Base-by-base conservation (phyloP, 1,140 invertebrate species). In the Colletes latitarsis region DNA sequence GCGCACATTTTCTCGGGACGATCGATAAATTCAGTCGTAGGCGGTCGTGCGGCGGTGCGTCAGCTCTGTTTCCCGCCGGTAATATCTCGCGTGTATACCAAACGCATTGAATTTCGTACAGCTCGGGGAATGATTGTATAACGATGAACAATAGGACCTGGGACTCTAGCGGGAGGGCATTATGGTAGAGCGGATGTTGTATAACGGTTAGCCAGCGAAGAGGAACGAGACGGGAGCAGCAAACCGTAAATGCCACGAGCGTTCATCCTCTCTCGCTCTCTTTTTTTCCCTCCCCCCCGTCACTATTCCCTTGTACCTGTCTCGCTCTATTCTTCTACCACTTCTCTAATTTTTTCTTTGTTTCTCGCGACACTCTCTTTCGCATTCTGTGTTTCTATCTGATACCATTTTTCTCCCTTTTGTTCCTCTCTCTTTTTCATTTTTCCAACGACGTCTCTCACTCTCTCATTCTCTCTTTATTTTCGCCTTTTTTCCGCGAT, bases 181-280 rank as follows among this genome's bases (percentile, higher is more conserved):
- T 90, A 89, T 89, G 91, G 87, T 75, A 88, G 87, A 91, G 81
- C 90, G 90, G 90, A 91, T 91, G 90, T 91, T 91, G 90, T 90
- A 91, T 91, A 91, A 91, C 90, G 89, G 90, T 90, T 90, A 91
- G 85, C 77, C 89, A 91, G 88, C 90, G 88, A 91, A 91, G 90
- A 90, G 90, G 90, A 91, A 91, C 90, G 88, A 87, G 81, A 86
- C 84, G 85, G 83, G 85, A 86, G 83, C 89, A 90, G 84, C 89
- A 90, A 90, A 85, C 89, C 89, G 88, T 91, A 88, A 91, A 90
- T 83, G 82, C 87, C 77, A 83, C 83, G 62, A 88, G 73, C 82
- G 84, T 85, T 88, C 81, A 71, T 82, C 81, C 82, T 83, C 75
- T 76, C 75, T 82, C 60, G 82, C n/a, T 46, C 19, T 78, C 43